Evolutionary conservation across 2,888 invertebrate species (phyloP).

Genomic region (Anaspis maculata): DNA sequence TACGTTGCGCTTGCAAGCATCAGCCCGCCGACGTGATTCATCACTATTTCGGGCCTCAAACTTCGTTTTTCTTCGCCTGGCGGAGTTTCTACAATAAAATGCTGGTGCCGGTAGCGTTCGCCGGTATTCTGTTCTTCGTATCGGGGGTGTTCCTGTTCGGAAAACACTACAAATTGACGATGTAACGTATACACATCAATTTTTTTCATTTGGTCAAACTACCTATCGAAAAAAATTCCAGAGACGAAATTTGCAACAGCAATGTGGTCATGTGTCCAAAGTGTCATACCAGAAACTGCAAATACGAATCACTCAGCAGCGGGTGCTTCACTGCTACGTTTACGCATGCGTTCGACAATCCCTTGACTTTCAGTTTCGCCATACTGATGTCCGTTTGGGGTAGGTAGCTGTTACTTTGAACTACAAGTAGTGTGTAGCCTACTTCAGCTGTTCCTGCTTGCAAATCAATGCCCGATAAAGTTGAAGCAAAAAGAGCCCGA

Average conservation of each 20-base stretch:
- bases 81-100: constrained; percentile 48
- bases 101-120: constrained; percentile 42
- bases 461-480: too few relatives aligned
- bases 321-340: constrained; percentile 19
- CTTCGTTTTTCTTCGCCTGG: constrained; percentile 51
- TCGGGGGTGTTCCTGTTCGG: constrained; percentile 30
- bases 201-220: not conserved
- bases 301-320: constrained; percentile 17
- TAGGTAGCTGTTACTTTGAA: too few relatives aligned
- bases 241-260: constrained; percentile 23
- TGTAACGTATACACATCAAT: not conserved
- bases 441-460: too few relatives aligned
- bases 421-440: too few relatives aligned
- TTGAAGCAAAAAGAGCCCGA: too few relatives aligned
- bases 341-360: constrained; percentile 23
- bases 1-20: constrained; percentile 40
- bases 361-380: constrained; percentile 19
- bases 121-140: constrained; percentile 41
- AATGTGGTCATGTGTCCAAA: constrained; percentile 22
- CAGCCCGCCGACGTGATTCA: constrained; percentile 53
- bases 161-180: not conserved
- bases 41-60: constrained; percentile 49
- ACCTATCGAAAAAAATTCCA: constrained; percentile 17
- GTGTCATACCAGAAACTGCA: constrained; percentile 20
- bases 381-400: constrained; percentile 37